Base-by-base conservation (phyloP, 2,888 invertebrate species). In the Drosophila cracens region DNA sequence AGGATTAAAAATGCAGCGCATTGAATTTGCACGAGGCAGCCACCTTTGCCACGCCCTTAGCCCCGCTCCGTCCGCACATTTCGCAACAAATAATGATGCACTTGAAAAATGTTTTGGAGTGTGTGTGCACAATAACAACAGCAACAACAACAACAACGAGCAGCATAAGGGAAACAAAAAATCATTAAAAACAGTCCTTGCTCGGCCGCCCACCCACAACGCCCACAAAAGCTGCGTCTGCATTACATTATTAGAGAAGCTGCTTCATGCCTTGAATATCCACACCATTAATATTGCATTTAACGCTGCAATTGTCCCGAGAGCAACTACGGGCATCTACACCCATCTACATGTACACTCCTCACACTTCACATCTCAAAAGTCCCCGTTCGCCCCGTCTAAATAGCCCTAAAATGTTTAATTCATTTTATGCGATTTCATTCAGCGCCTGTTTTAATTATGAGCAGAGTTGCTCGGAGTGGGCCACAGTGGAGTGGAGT, bases 371-470 rank as follows among this genome's bases (percentile, higher is more conserved):
- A 53, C 57, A 65, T 51, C 54, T 63, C 25, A 6, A 27, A 51
- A 43, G 34, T 33, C 34, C 31, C 46, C 61, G 27, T 53, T 51
- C 33, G 61, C 56, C 66, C 71, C 70, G 43, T 74, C 67, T 86
- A 89, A 88, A 88, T 88, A 90, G 90, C 87, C 84, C 74, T 90
- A 71, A 87, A 90, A 88, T 88, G 90, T 88, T 88, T 88, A 88
- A 88, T 88, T 88, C 90, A 88, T 90, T 88, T 90, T 89, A 88
- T 88, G 89, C 87, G 87, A 88, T 88, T 88, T 88, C 87, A 85
- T 87, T 87, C 90, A 88, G 87, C 82, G 64, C 81, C 81, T 81
- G 89, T 88, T 88, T 88, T 88, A 90, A 88, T 88, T 88, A 88
- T 89, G 89, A 81, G 81, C 81, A 53, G 52, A 65, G 66, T 51